Evolutionary conservation across 2,113 vertebrate species (phyloP).

Genomic region (Nycticebus coucang): DNA sequence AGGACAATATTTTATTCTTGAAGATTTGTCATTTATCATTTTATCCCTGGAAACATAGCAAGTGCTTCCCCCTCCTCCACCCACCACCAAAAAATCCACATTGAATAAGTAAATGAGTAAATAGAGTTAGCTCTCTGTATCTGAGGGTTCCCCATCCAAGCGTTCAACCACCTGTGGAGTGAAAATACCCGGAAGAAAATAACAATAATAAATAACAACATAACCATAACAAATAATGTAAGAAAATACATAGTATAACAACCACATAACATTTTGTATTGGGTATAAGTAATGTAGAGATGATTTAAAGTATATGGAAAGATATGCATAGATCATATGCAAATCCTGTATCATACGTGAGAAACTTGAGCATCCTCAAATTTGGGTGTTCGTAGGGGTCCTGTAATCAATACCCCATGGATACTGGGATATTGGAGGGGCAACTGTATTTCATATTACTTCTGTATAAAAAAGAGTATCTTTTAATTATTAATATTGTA

Average conservation of each 20-base stretch:
- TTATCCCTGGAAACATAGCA: neutral
- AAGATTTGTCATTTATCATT: neutral
- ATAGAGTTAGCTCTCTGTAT: neutral
- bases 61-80: neutral
- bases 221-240: neutral
- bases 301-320: neutral
- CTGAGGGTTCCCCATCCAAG: neutral
- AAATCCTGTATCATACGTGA: neutral
- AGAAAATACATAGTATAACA: neutral
- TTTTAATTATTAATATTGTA: conserved; percentile 48
- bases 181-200: neutral
- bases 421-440: neutral
- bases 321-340: neutral
- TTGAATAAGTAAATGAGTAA: conserved; percentile 41
- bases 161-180: neutral
- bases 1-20: neutral
- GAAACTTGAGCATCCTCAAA: neutral
- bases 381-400: neutral
- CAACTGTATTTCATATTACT: neutral
- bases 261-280: neutral
- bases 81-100: neutral
- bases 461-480: neutral
- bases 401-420: neutral
- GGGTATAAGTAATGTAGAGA: neutral
- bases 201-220: neutral